phyloP scores from a whole-genome alignment of 2,797 vertebrate species.

The Dallia pectoralis region DNA sequence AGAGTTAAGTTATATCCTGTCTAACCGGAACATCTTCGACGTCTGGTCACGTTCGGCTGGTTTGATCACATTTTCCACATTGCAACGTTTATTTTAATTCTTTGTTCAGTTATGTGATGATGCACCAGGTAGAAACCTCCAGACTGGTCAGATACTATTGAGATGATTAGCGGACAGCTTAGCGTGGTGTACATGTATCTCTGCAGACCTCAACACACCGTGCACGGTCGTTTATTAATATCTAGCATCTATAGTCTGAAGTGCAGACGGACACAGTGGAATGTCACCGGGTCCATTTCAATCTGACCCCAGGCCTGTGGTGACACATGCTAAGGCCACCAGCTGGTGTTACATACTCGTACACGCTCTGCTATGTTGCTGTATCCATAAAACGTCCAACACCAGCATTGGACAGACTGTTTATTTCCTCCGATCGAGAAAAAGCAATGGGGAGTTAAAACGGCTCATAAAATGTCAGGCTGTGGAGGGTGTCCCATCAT shows the following conservation, averaged over 20 bases:
- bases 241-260: slow-evolving; percentile 31
- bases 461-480: background rate
- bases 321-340: slow-evolving; percentile 4
- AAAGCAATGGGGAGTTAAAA: background rate
- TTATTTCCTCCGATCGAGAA: background rate
- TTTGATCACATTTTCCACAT: background rate
- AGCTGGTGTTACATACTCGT: background rate
- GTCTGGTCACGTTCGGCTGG: background rate
- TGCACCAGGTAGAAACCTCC: background rate
- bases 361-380: background rate
- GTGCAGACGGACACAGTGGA: slow-evolving; percentile 33
- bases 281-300: slow-evolving; percentile 10
- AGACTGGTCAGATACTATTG: background rate
- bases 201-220: slow-evolving; percentile 5
- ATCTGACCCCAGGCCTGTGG: background rate
- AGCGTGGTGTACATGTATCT: slow-evolving; percentile 17
- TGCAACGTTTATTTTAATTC: background rate
- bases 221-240: slow-evolving; percentile 33
- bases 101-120: background rate
- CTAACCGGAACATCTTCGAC: background rate
- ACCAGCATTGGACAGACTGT: background rate
- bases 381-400: background rate
- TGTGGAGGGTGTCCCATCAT: too few relatives aligned
- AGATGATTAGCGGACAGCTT: slow-evolving; percentile 19
- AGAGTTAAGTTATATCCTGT: background rate